Evolutionary conservation across 2,797 vertebrate species (phyloP).

Genomic region (Mormyrops boulengeri): DNA sequence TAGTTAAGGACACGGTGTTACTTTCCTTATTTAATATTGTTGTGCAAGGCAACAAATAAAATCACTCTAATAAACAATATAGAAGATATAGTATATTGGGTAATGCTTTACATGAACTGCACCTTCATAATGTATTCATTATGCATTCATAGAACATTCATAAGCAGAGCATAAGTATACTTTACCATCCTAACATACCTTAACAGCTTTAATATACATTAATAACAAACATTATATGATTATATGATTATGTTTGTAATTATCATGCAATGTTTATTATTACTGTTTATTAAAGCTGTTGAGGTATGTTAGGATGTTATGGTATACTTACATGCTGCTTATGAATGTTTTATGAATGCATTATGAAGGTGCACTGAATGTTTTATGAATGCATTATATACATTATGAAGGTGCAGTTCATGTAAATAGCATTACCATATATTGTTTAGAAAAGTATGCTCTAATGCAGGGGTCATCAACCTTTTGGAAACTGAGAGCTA

Average conservation of each 20-base stretch:
- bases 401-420: neutral
- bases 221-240: neutral
- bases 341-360: neutral
- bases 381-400: neutral
- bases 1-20: neutral
- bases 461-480: too few species aligned
- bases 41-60: neutral
- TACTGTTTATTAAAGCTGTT: neutral
- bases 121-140: neutral
- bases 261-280: neutral
- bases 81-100: neutral
- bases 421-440: neutral
- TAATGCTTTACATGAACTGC: neutral
- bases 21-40: neutral
- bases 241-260: neutral
- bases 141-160: neutral
- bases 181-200: neutral
- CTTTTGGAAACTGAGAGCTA: too few species aligned
- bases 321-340: neutral
- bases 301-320: neutral
- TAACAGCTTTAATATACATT: neutral
- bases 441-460: neutral
- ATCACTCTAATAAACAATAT: neutral
- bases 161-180: neutral
- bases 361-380: too few species aligned